Percentiles rank a stretch among this genome's conserved stretches.
Evolutionary conservation across 1,140 invertebrate genomes (phyloP).

Genomic region (Euschistus heros): DNA sequence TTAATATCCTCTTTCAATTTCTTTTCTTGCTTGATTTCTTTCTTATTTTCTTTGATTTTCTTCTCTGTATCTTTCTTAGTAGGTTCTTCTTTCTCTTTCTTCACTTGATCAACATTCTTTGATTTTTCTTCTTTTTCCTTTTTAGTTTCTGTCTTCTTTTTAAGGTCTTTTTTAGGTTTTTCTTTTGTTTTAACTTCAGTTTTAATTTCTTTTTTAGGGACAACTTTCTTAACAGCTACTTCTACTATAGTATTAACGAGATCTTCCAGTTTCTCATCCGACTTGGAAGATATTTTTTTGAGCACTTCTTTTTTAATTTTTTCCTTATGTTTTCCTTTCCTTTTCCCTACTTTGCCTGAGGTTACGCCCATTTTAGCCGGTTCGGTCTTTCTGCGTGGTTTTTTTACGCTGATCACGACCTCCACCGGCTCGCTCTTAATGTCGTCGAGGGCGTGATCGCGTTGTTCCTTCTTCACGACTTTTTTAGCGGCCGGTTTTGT

Average conservation of each 20-base stretch:
- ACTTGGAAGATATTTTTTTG: constrained; percentile 18
- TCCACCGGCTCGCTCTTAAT: constrained; percentile 11
- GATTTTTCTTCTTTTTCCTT: constrained; percentile 7
- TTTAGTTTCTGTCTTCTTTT: constrained; percentile 14
- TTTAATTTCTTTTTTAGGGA: not conserved
- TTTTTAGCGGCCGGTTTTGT: too few species aligned
- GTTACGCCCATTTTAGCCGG: constrained; percentile 13
- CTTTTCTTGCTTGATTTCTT: constrained; percentile 20
- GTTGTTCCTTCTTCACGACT: too few species aligned
- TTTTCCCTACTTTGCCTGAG: constrained; percentile 18
- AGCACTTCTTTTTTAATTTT: constrained; percentile 15
- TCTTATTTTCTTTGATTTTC: constrained; percentile 20
- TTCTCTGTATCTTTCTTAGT: constrained; percentile 22
- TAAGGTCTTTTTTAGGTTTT: constrained; percentile 16
- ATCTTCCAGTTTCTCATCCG: not conserved
- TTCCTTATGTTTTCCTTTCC: constrained; percentile 2
- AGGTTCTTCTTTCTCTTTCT: constrained; percentile 14
- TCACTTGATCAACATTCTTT: not conserved
- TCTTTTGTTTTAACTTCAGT: constrained; percentile 19
- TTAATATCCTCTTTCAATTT: constrained; percentile 6
- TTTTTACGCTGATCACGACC: constrained; percentile 24
- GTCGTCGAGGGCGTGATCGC: too few species aligned
- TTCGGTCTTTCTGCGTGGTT: constrained; percentile 20
- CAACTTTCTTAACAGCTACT: constrained; percentile 13
- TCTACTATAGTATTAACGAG: constrained; percentile 8